Conservation (phyloP, 2,113 vertebrate species). For the Bucco capensis region DNA sequence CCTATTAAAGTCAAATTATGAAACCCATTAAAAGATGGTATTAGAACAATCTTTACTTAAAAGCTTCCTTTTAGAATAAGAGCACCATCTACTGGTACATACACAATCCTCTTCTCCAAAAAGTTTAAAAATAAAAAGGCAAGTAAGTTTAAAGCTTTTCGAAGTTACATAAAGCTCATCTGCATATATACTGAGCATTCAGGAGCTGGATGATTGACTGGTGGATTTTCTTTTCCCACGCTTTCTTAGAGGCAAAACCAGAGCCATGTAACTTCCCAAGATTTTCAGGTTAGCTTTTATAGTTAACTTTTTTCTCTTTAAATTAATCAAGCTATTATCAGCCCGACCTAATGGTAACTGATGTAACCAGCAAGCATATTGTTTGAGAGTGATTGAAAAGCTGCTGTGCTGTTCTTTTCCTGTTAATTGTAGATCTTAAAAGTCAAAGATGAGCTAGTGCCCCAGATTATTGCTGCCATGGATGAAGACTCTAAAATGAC, state of each 20-base stretch:
- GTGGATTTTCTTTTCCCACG: neutral
- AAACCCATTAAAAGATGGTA: neutral
- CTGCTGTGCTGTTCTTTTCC: neutral
- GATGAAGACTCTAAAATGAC: conserved; percentile 87
- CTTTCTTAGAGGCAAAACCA: neutral
- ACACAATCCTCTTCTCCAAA: neutral
- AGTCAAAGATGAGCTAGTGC: conserved; percentile 71
- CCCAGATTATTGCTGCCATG: conserved; percentile 77
- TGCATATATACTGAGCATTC: neutral
- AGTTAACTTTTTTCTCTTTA: neutral
- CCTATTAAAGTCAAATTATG: neutral
- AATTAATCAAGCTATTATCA: neutral
- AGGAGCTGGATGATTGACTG: neutral
- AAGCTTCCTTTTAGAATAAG: neutral
- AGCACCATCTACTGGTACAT: conserved; percentile 21
- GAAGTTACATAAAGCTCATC: neutral
- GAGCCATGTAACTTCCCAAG: neutral
- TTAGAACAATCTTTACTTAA: neutral
- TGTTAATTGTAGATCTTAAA: conserved; percentile 71
- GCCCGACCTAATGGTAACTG: neutral
- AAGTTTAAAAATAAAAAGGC: neutral
- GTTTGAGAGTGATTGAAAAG: neutral
- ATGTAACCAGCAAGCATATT: neutral
- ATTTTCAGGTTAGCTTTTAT: neutral
- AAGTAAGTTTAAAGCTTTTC: neutral